A percentile compares a stretch with the other conserved stretches of the same genome.
Conservation (phyloP, 2,797 vertebrate species). For the Paramormyrops hopkinsi region DNA sequence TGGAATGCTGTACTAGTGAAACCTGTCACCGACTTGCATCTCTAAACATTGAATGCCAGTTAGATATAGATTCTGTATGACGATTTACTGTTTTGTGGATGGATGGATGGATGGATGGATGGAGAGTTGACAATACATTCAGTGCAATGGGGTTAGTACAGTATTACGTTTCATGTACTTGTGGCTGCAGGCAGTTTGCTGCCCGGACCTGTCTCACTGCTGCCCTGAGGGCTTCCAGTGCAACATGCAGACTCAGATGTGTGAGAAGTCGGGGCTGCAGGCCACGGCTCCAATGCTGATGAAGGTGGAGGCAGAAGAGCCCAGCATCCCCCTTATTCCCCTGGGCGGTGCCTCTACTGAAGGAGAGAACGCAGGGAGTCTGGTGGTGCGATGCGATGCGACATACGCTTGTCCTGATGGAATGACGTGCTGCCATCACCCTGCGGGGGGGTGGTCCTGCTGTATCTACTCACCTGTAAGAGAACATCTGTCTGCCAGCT, state of each 20-base stretch:
- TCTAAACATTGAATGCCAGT: background rate
- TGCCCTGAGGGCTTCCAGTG: conserved; percentile 52
- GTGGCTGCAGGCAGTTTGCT: conserved; percentile 45
- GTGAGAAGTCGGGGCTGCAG: background rate
- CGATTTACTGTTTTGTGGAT: background rate
- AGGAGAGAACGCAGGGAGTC: background rate
- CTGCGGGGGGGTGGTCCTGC: background rate
- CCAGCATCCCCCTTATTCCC: background rate
- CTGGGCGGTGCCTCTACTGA: background rate
- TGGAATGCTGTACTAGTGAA: background rate
- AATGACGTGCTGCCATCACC: background rate
- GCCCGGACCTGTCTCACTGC: conserved; percentile 49
- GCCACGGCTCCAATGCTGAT: background rate
- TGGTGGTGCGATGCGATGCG: background rate
- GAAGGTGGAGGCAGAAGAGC: background rate
- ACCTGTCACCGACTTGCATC: background rate
- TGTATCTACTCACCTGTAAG: background rate
- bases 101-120: background rate
- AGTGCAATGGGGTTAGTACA: background rate
- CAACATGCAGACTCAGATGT: conserved; percentile 31
- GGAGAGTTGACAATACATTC: background rate
- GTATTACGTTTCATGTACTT: background rate
- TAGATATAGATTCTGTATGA: background rate
- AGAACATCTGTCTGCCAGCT: background rate
- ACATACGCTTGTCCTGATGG: background rate